phyloP scores from a whole-genome alignment of 2,888 invertebrate genomes.

The Zygogramma bicolorata region DNA sequence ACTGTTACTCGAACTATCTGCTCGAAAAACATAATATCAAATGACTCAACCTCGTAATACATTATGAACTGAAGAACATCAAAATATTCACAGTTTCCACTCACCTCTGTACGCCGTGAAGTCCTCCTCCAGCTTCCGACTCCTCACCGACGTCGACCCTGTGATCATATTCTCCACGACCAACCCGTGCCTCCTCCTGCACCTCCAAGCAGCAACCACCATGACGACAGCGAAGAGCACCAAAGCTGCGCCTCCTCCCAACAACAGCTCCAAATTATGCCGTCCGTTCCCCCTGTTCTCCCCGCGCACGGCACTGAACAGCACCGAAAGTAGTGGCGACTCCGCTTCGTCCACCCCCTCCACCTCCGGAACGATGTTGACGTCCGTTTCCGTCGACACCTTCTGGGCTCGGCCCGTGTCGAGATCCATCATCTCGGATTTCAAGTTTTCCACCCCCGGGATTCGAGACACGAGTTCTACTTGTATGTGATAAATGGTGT shows the following conservation, averaged over 20 bases:
- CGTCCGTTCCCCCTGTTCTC: constrained; percentile 71
- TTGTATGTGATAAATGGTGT: constrained; percentile 85
- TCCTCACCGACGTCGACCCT: constrained; percentile 72
- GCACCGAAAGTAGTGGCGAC: constrained; percentile 71
- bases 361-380: constrained; percentile 68
- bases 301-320: constrained; percentile 74
- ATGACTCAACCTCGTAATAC: no score
- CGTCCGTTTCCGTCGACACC: constrained; percentile 75
- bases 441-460: constrained; percentile 73
- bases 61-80: not conserved
- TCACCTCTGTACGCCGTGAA: constrained; percentile 63
- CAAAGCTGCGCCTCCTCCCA: constrained; percentile 73
- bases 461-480: constrained; percentile 75
- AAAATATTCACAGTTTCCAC: not conserved
- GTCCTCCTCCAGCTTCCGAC: constrained; percentile 74
- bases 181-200: constrained; percentile 71
- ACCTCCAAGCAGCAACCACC: constrained; percentile 71
- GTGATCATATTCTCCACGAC: constrained; percentile 70
- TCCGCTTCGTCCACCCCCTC: constrained; percentile 66
- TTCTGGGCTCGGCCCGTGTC: constrained; percentile 75
- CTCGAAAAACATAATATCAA: no score
- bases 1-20: no score
- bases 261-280: constrained; percentile 71
- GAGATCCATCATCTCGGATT: constrained; percentile 76
- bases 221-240: constrained; percentile 68